Evolutionary conservation across 2,888 invertebrate genomes (phyloP).

Genomic region (Polydrusus cervinus): DNA sequence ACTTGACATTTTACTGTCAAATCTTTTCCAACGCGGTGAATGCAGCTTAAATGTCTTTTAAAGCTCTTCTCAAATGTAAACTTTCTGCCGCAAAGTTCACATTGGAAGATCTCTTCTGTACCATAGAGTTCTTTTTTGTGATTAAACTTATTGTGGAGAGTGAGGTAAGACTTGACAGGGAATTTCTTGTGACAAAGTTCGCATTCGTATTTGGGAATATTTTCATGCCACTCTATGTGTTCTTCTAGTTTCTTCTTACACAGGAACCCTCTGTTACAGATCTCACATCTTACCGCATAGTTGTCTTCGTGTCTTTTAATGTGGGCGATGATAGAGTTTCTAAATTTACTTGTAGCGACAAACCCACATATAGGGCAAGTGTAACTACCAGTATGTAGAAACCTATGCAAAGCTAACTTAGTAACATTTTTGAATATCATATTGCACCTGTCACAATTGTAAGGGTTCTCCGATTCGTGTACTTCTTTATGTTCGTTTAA

Average conservation of each 20-base stretch:
- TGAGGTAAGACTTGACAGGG: conserved; percentile 61
- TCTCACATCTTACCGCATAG: conserved; percentile 61
- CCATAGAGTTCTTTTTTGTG: conserved; percentile 65
- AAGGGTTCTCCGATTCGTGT: conserved; percentile 59
- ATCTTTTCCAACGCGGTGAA: conserved; percentile 64
- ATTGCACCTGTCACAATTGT: conserved; percentile 61
- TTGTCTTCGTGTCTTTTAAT: conserved; percentile 60
- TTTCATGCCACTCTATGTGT: conserved; percentile 65
- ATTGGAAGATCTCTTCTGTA: conserved; percentile 60
- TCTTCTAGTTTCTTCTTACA: conserved; percentile 58
- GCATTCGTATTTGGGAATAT: conserved; percentile 64
- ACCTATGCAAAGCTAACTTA: conserved; percentile 59
- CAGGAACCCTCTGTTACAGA: conserved; percentile 64
- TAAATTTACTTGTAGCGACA: conserved; percentile 54
- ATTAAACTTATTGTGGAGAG: conserved; percentile 63
- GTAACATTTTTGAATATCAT: conserved; percentile 60
- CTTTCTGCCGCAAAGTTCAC: conserved; percentile 62
- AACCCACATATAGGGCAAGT: conserved; percentile 60
- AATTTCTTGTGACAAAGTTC: conserved; percentile 66
- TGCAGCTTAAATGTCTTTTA: conserved; percentile 64
- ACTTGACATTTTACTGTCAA: conserved; percentile 62
- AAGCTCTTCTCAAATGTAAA: conserved; percentile 66
- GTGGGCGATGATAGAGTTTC: conserved; percentile 59
- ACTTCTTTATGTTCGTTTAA: conserved; percentile 60
- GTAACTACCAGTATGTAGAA: conserved; percentile 57